Base-by-base conservation (phyloP, 2,113 vertebrate species). In the Aramus guarauna region DNA sequence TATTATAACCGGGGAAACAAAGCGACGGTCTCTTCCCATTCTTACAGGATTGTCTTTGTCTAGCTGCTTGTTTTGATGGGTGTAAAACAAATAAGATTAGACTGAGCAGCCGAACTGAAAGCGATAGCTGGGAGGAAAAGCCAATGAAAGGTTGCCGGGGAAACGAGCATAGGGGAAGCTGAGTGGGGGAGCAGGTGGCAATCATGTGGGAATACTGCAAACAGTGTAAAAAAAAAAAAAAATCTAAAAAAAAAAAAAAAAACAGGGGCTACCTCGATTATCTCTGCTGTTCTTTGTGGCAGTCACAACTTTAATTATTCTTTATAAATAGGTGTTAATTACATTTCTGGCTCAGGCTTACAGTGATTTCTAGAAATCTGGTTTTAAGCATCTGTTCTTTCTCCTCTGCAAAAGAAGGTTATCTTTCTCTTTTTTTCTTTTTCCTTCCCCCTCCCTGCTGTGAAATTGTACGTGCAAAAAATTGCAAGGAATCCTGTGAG, bases 51-150 rank as follows among this genome's bases (percentile, higher is more conserved):
- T 98, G 98, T 98, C 98, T 98, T 98, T 98, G 98, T 98, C 98
- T 98, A 96, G 98, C 98, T 98, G 98, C 98, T 98, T 98, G 98
- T 98, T 98, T 98, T 98, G 98, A 98, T 98, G 98, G 98, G 98
- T 98, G 98, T 98, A 98, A 98, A 98, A 98, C 98, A 98, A 98
- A 98, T 98, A 98, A 98, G 98, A 98, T 98, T 98, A 98, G 98
- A 98, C 98, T 98, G 98, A 98, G 98, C 98, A 98, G 98, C 98
- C 98, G 98, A 98, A 98, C 98, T 98, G 98, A 98, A 98, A 98
- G 98, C 98, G 98, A 98, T 98, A 98, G 98, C 98, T 98, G 98
- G 98, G 98, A 98, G 98, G 98, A 98, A 98, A 98, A 98, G 98
- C 98, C 98, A 98, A 98, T 98, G 98, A 98, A 98, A 98, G 98